Evolutionary conservation across 2,888 invertebrate species (phyloP), one percentile per base, ranked within the genome.

Genomic region (Eucera pruinosa): DNA sequence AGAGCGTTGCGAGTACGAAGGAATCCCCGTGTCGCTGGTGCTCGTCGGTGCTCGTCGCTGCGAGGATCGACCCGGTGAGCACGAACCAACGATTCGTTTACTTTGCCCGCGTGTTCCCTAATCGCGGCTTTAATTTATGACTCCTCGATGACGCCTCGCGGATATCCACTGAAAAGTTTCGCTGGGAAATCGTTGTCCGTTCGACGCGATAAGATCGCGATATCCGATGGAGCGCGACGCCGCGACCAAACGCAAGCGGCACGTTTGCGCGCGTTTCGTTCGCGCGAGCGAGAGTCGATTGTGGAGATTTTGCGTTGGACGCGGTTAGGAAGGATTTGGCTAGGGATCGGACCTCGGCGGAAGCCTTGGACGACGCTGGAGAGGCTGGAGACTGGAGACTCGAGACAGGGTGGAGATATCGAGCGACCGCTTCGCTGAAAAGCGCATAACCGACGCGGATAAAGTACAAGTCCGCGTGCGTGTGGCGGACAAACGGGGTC

Each of bases 401-500:
- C 41, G 27, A 23, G 61, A 54, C 25, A 52, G 30, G 47, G 6
- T 25, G n/a, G 50, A 74, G 68, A 50, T 68, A 69, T 74, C 69
- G 68, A 62, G 47, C 67, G 67, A 67, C 43, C 52, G 50, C 50
- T 67, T 43, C 27, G 57, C 20, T n/a, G 25, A 39, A 39, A 52
- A 54, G 48, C 39, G 47, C 48, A 75, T 60, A 64, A 60, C 52
- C 50, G 71, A 41, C 61, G 39, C 45, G 47, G 30, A 43, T 27
- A 45, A 65, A 65, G 68, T 81, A 81, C 77, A 71, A 61, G 55
- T 43, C 62, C 61, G 75, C 67, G 66, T 73, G 76, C 83, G 80
- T 77, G 67, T 57, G 60, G 54, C 54, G 78, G 76, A 81, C 84
- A 66, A 82, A 74, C 78, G 78, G 68, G 84, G 83, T 77, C 83